Evolutionary conservation across 2,113 vertebrate species (phyloP), one percentile per base, ranked within the genome.

Genomic region (Gasterosteus aculeatus): DNA sequence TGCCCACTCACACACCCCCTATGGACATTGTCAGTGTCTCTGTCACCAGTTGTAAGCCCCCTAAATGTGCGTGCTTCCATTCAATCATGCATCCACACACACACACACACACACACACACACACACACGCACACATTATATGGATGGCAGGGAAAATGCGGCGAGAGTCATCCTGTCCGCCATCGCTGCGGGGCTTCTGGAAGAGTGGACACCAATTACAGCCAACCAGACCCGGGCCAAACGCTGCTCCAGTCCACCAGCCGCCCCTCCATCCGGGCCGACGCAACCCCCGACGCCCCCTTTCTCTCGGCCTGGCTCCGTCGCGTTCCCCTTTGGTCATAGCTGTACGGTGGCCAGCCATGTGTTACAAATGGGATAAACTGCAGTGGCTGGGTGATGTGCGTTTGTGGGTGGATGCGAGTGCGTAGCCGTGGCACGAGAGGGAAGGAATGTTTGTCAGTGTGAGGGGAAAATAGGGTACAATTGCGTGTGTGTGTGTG

Each of bases 331-430:
- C 87, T 84, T 87, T 84, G 86, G 87, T 90, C 84, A 81, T 72
- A 42, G 78, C 78, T 74, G 77, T 69, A 75, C 46, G 81, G 78
- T 57, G 87, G 66, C 79, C 83, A 87, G 75, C 86, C 88, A 85
- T 89, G 91, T 90, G 91, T 91, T 86, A 83, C 87, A 89, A 91
- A 93, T 89, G 85, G 88, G 91, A 91, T 93, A 87, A 92, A 90
- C 87, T 89, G 87, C 85, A 84, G 87, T 44, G 78, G 85, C 81
- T 80, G 87, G 80, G 76, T 90, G 79, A 87, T 81, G 84, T 39
- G 76, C 31, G 7, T 38, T 38, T 62, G 83, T 82, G 78, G 78
- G 77, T 74, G 80, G 81, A 80, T 81, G 73, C 39, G 70, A 83
- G 58, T 75, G 69, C 75, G 77, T 61, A 75, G 85, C 77, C 72